Conservation (phyloP, 2,888 invertebrate genomes). For the Venusia cambrica region DNA sequence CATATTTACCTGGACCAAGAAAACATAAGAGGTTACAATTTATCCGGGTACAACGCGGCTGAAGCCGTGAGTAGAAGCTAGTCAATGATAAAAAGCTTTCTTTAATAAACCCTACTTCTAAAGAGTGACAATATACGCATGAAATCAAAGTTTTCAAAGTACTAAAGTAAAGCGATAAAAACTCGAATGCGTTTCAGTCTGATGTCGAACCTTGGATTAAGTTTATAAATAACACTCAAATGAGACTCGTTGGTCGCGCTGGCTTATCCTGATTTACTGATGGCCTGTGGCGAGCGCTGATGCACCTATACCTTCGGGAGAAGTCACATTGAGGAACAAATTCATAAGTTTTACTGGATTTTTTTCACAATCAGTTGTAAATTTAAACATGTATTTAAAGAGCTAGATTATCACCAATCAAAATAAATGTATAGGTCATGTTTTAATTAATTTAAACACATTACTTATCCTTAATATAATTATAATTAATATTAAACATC, state of each 20-base stretch:
- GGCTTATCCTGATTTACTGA: slow-evolving; percentile 75
- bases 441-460: too few species aligned
- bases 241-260: slow-evolving; percentile 57
- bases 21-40: too few species aligned
- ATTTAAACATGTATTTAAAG: too few species aligned
- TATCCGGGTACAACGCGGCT: too few species aligned
- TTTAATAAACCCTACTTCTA: slow-evolving; percentile 10
- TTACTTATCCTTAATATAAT: too few species aligned
- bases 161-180: slow-evolving; percentile 43
- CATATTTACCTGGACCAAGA: too few species aligned
- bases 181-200: slow-evolving; percentile 38
- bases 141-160: slow-evolving; percentile 28
- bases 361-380: too few species aligned
- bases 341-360: too few species aligned
- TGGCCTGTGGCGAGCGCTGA: slow-evolving; percentile 45
- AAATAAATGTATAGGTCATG: too few species aligned
- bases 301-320: slow-evolving; percentile 17
- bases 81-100: slow-evolving; percentile 7
- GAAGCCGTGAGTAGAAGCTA: too few species aligned
- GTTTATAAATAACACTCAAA: slow-evolving; percentile 74
- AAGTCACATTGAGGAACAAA: slow-evolving; percentile 7
- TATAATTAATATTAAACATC: too few species aligned
- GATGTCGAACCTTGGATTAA: slow-evolving; percentile 45
- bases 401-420: too few species aligned
- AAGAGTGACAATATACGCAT: slow-evolving; percentile 20